Evolutionary conservation across 1,140 invertebrate species (phyloP), one percentile per base, ranked within the genome.

Genomic region (Pygmarrhopalites habei): DNA sequence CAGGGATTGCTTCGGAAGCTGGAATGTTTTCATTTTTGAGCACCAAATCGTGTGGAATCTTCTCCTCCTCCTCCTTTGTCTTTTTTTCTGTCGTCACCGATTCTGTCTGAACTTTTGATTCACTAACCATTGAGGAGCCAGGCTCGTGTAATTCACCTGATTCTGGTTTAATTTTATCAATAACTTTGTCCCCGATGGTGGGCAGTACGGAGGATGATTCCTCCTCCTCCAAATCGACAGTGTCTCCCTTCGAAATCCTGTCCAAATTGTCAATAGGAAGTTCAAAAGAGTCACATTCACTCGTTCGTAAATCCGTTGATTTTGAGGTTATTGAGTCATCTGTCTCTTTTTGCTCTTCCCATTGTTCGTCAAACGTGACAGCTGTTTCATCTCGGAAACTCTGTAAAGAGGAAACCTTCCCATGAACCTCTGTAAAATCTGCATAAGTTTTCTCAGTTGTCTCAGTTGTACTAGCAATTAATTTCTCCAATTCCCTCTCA

Each of bases 401-500:
- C 7, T 5, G 4, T 19, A 25, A 47, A 19, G 23, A 19, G n/a
- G n/a, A n/a, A n/a, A n/a, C n/a, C 7, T 25, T 47, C 4, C 4
- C 4, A 25, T 25, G 17, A 47, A 19, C 44, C 19, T 47, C 7
- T 39, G 15, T 23, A 35, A 32, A 39, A 28, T 56, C 5, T 10
- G 29, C 35, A 17, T 41, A 26, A 21, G 15, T 56, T 39, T 32
- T 29, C 28, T 52, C 49, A 5, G 28, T 52, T 14, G 23, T 12
- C 7, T 26, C 49, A 10, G 23, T 19, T 41, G 19, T 56, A 44
- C 19, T 19, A 23, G 57, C 57, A 46, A 44, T 28, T 47, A 59
- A 19, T 30, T 59, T 59, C 28, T 47, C 7, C 2, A 43, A 21
- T 25, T 59, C 57, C 14, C n/a, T n/a, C 43, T 47, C 57, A 7